phyloP scores from a whole-genome alignment of 2,888 invertebrate genomes.

The Tenthredo distinguenda region DNA sequence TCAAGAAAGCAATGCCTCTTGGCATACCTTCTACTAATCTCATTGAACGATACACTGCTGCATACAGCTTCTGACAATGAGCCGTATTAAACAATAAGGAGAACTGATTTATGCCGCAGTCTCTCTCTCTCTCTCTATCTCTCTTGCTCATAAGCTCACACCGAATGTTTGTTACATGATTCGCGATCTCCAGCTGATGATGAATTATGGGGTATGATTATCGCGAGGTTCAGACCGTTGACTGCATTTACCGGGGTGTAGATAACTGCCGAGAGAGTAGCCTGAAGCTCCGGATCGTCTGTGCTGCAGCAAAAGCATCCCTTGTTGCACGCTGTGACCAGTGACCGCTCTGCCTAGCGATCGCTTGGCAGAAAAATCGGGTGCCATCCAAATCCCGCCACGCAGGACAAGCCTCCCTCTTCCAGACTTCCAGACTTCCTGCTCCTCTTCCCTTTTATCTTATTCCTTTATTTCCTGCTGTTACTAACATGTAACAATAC shows the following conservation, averaged over 20 bases:
- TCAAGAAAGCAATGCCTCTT: neutral
- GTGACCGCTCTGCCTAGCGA: slow-evolving; percentile 48
- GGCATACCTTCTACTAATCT: neutral
- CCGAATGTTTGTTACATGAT: neutral
- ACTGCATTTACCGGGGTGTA: slow-evolving; percentile 35
- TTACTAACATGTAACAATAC: neutral
- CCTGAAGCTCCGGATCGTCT: slow-evolving; percentile 7
- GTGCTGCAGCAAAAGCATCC: slow-evolving; percentile 43
- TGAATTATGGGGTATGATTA: slow-evolving; percentile 9
- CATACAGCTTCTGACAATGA: neutral
- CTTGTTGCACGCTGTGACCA: slow-evolving; percentile 6
- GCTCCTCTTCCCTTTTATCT: neutral
- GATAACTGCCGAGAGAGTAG: slow-evolving; percentile 36
- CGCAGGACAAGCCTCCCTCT: neutral
- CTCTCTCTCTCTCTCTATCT: neutral
- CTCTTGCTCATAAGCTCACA: neutral
- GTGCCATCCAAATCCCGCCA: slow-evolving; percentile 71
- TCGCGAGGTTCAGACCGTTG: slow-evolving; percentile 18
- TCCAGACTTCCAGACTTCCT: neutral
- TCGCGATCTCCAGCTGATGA: neutral
- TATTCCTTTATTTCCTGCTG: neutral
- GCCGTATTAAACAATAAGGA: neutral
- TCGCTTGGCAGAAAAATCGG: slow-evolving; percentile 66
- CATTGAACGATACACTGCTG: neutral
- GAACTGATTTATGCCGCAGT: neutral